Conservation (phyloP, 1,140 invertebrate genomes). For the Zaprionus tsacasi region DNA sequence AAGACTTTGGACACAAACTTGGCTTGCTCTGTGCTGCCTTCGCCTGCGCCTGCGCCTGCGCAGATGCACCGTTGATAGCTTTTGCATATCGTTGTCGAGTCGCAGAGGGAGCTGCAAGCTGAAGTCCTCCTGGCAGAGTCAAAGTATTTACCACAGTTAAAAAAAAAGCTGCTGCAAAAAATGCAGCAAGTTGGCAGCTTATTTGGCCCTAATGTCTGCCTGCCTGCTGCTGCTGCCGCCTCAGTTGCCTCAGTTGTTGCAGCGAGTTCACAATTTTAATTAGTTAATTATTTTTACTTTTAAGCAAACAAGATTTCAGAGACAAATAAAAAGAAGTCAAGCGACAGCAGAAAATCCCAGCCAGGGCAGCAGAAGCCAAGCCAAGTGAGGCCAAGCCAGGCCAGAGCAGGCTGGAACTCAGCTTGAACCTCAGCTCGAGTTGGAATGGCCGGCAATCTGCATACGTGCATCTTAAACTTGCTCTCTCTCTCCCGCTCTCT, state of each 20-base stretch:
- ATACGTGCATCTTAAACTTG: conserved; percentile 79
- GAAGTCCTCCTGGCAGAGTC: conserved; percentile 33
- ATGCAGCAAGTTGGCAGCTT: conserved; percentile 70
- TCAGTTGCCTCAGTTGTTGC: conserved; percentile 9
- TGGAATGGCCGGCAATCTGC: conserved; percentile 75
- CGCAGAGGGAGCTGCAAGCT: conserved; percentile 12
- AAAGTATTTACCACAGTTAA: conserved; percentile 55
- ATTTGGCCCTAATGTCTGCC: conserved; percentile 76
- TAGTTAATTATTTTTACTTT: conserved; percentile 84
- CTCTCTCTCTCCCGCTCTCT: background rate
- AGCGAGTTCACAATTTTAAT: conserved; percentile 80
- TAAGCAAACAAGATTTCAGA: conserved; percentile 82
- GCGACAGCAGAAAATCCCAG: conserved; percentile 36
- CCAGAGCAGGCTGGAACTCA: conserved; percentile 33
- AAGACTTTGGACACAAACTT: conserved; percentile 57
- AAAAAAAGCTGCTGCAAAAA: conserved; percentile 18
- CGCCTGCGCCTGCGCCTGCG: conserved; percentile 10
- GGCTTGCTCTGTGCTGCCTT: conserved; percentile 28
- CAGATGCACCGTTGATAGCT: conserved; percentile 79
- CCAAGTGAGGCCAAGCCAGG: conserved; percentile 3
- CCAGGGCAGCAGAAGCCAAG: background rate
- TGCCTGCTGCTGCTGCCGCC: conserved; percentile 20
- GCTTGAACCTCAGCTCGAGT: conserved; percentile 49
- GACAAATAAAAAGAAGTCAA: conserved; percentile 68
- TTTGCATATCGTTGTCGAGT: conserved; percentile 75